Base-by-base conservation (phyloP, 2,888 invertebrate species). In the Petrolisthes manimaculis region DNA sequence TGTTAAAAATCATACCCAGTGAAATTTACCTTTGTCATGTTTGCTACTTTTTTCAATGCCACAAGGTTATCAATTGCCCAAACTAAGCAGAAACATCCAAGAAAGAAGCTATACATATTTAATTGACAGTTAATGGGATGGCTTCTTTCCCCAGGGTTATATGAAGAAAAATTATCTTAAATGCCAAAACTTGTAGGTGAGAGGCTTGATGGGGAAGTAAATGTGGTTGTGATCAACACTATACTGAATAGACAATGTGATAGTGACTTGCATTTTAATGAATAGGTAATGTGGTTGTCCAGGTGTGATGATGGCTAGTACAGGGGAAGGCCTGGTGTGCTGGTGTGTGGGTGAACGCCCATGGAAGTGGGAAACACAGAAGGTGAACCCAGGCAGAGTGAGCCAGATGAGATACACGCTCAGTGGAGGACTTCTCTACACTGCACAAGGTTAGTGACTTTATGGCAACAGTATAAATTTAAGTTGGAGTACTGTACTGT, bases 341-440 rank as follows among this genome's bases (percentile, higher is more conserved):
- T 88, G 88, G 88, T 84, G 88, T 74, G 88, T 88, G 6, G 88
- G 88, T 21, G 75, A 84, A 67, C 80, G 74, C 14, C 88, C 88
- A 12, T 88, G 88, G 88, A 88, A 88, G 81, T 84, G 84, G 84
- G 88, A 88, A 74, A 80, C 77, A 12, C 80, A 88, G 67, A 71
- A 80, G 24, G 84, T 88, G 5, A 69, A 82, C 74, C 88, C 88
- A 92, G 93, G 94, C 5, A 92, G 93, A 67, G 92, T 93, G 14
- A 91, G 93, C 18, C 93, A 94, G 89, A 92, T 92, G 55, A 84
- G 78, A 74, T 89, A 89, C 74, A 84, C 87, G 4, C 77, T 80
- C 71, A 87, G 89, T 71, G 89, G 89, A 14, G 89, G 89, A 18
- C 54, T 89, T 9, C 87, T 89, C 9, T 89, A 89, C 77, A 87